Evolutionary conservation across 2,113 vertebrate species (phyloP).

Genomic region (Calyptomena viridis): DNA sequence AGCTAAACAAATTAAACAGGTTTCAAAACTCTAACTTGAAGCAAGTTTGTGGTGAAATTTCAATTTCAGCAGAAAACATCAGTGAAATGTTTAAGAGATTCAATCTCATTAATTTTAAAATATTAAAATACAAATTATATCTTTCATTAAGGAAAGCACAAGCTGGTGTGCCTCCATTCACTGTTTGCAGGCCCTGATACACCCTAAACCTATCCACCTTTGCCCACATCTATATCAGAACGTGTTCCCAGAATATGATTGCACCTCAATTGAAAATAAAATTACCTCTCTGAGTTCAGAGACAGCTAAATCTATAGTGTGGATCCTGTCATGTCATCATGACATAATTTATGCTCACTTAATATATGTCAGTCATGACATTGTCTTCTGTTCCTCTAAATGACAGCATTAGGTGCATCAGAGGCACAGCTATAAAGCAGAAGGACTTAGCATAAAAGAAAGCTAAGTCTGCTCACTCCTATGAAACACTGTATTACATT

Average conservation of each 20-base stretch:
- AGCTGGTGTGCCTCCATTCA: not conserved
- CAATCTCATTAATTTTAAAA: not conserved
- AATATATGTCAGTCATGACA: not conserved
- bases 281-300: not conserved
- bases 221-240: not conserved
- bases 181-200: not conserved
- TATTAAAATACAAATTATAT: not conserved
- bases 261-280: not conserved
- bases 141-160: not conserved
- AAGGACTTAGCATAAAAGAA: fast-evolving
- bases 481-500: not conserved
- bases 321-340: not conserved
- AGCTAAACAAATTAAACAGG: not conserved
- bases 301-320: not conserved
- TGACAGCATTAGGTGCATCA: not conserved
- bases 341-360: not conserved
- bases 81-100: not conserved
- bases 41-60: not conserved
- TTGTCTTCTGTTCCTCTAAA: not conserved
- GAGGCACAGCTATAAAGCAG: not conserved
- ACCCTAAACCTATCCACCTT: not conserved
- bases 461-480: not conserved
- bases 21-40: not conserved
- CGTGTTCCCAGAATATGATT: not conserved
- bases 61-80: not conserved